Evolutionary conservation across 2,113 vertebrate genomes (phyloP).

Genomic region (Nibea albiflora): DNA sequence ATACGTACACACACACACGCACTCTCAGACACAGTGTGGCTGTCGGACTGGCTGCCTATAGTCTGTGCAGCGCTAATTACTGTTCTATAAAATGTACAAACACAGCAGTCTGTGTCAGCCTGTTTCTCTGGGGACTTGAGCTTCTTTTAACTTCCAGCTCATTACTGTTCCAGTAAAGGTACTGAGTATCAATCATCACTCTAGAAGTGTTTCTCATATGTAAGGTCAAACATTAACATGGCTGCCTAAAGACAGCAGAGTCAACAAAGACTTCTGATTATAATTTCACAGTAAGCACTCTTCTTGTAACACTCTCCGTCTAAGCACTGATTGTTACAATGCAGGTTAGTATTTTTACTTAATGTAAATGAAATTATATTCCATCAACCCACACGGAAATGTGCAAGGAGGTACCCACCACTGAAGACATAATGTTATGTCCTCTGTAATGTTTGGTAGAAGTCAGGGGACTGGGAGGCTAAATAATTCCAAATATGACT

Average conservation of each 20-base stretch:
- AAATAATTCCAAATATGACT: not conserved
- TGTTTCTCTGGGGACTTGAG: not conserved
- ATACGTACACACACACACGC: not conserved
- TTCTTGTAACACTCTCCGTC: no score
- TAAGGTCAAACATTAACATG: conserved; percentile 2
- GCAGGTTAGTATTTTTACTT: not conserved
- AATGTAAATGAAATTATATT: not conserved
- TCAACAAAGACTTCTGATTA: not conserved
- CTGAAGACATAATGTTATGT: not conserved
- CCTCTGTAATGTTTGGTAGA: no score
- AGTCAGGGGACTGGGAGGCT: no score
- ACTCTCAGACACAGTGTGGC: not conserved
- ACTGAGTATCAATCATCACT: conserved; percentile 1
- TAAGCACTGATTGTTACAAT: not conserved
- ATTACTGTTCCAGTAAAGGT: conserved; percentile 13
- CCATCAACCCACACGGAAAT: not conserved
- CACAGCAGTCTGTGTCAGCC: conserved; percentile 4
- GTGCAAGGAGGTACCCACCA: not conserved
- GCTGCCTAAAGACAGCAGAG: not conserved
- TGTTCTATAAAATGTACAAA: conserved; percentile 40
- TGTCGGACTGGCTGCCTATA: conserved; percentile 25
- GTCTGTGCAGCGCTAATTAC: conserved; percentile 52
- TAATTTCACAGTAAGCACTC: not conserved
- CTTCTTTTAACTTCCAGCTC: conserved; percentile 25
- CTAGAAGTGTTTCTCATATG: not conserved